Evolutionary conservation across 2,888 invertebrate species (phyloP).

Genomic region (Uropetala carovei): DNA sequence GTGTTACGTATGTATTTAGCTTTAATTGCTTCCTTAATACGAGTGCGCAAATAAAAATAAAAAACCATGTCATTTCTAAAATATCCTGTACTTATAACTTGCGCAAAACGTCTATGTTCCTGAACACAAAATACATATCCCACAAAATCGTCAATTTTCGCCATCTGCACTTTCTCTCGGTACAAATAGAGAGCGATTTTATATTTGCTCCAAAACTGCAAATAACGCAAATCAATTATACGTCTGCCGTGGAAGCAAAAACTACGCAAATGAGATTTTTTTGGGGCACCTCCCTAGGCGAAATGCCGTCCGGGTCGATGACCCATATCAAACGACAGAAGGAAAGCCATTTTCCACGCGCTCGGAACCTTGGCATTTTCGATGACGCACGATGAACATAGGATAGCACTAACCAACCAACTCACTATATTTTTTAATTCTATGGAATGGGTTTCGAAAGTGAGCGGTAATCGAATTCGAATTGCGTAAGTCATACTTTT

Average conservation of each 20-base stretch:
- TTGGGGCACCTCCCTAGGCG: neutral
- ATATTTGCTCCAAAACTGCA: no score
- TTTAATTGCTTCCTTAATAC: no score
- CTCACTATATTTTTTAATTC: neutral
- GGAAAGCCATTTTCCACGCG: neutral
- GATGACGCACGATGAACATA: neutral
- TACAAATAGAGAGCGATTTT: no score
- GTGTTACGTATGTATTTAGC: no score
- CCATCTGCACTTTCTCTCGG: no score
- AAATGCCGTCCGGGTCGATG: conserved; percentile 2
- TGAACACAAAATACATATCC: no score
- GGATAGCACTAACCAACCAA: neutral
- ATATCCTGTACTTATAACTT: no score
- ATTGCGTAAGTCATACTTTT: conserved; percentile 32
- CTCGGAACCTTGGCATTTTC: conserved; percentile 47
- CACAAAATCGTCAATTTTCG: no score
- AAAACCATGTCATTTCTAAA: no score
- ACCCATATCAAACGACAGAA: neutral
- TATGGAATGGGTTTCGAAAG: neutral
- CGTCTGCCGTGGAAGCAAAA: neutral
- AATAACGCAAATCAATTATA: no score
- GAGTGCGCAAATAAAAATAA: no score
- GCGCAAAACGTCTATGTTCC: no score
- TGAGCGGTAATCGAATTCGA: conserved; percentile 34
- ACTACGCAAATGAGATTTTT: neutral